Base-by-base conservation (phyloP, 1,140 invertebrate species). In the Pseudomyrmex concolor region DNA sequence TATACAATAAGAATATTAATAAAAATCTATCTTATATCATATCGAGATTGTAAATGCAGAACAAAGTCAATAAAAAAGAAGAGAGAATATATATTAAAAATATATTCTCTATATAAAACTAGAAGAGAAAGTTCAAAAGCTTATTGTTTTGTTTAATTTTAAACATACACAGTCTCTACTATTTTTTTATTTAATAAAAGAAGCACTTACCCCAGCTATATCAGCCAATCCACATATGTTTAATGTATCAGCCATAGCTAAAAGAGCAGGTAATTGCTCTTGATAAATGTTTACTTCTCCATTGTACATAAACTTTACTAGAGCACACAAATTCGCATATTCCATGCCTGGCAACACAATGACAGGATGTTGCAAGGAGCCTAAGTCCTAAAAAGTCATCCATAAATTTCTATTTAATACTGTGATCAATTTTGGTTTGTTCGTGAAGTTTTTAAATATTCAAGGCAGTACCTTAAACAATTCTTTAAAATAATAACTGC, bases 221-320 rank as follows among this genome's bases (percentile, higher is more conserved):
- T 98, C 97, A 74, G 97, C 97, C 54, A 99, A 94, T 71, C 98
- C 98, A 90, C 97, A 96, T 63, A 99, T 97, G 91, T 97, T 97
- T 25, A 98, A 94, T 2, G 97, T 96, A 92, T 97, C 97, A 2
- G 98, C 98, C 85, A 98, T 96, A 84, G 96, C 96, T 43, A 98
- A 95, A 59, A 99, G 94, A 48, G 96, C 96, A 17, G 97, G 96
- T 83, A 99, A 94, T 91, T 98, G 96, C 86, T 97, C 96, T 93
- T 97, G 96, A 71, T 97, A 97, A 51, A 98, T 97, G 86, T 98
- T 97, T 76, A 98, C 98, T 94, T 98, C 97, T 22, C 98, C 98
- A 62, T 97, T 97, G 93, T 99, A 99, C 97, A 99, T 98, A 93
- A 98, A 98, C 1, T 97, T 97, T 9, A 98, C 96, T 64, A 98